These are phyloP conservation scores for Rhaphigaster nebulosa DNA, from an alignment of 2,888 invertebrate species.

Conservation along the genomic window DNA sequence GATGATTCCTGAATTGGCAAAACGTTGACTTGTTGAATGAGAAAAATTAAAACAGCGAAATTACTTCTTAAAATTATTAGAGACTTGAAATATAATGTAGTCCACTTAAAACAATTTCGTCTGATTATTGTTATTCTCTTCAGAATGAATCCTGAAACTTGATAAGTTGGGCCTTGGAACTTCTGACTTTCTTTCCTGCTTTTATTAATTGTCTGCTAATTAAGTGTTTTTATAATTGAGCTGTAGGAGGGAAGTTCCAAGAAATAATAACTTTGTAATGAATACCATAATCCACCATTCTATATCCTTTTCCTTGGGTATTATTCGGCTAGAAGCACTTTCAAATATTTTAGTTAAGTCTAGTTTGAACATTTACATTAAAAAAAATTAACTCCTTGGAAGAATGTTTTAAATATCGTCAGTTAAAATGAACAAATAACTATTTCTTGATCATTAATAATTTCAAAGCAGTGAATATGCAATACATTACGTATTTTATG, in stretches of 20 bases:
- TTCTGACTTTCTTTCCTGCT: not conserved
- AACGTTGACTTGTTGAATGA: too few relatives aligned
- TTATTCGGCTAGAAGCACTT: not conserved
- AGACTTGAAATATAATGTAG: too few relatives aligned
- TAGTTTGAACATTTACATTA: too few relatives aligned
- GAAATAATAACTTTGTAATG: not conserved
- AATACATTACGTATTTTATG: too few relatives aligned
- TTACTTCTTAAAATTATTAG: too few relatives aligned
- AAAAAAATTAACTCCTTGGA: too few relatives aligned
- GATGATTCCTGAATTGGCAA: too few relatives aligned
- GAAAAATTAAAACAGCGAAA: too few relatives aligned
- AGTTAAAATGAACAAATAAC: too few relatives aligned
- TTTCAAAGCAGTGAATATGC: too few relatives aligned
- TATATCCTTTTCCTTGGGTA: not conserved
- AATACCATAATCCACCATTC: not conserved
- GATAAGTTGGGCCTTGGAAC: not conserved
- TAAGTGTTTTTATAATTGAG: not conserved
- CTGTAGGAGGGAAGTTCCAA: not conserved
- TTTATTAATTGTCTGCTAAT: not conserved
- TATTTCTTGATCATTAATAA: too few relatives aligned
- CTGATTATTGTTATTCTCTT: not conserved
- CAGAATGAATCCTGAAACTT: not conserved
- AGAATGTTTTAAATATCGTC: too few relatives aligned
- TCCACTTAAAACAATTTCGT: not conserved
- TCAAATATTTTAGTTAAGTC: not conserved